phyloP scores from a whole-genome alignment of 2,113 vertebrate genomes.

The Pterophyllum scalare region DNA sequence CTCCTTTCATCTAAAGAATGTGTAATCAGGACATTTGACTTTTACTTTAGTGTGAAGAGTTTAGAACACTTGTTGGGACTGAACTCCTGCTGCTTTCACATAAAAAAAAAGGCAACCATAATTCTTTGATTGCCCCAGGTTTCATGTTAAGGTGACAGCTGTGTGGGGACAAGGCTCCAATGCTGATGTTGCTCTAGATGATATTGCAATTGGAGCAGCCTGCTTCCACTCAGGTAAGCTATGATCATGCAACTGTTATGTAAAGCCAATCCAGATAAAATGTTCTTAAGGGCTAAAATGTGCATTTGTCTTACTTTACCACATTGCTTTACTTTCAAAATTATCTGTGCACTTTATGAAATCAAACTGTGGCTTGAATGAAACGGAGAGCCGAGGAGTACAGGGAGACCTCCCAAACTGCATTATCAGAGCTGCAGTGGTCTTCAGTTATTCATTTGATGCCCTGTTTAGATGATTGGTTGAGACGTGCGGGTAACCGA shows the following conservation, averaged over 20 bases:
- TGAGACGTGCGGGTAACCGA: conserved; percentile 18
- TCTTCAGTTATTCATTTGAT: background rate
- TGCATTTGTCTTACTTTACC: background rate
- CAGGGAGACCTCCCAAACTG: background rate
- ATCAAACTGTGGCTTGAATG: background rate
- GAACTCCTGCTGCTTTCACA: background rate
- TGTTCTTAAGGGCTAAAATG: background rate
- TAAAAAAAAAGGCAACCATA: background rate
- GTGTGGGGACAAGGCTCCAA: conserved; percentile 84
- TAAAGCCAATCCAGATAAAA: background rate
- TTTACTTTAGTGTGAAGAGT: background rate
- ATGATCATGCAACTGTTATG: background rate
- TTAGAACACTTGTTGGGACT: background rate
- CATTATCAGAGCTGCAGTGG: background rate
- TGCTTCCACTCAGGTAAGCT: conserved; percentile 84
- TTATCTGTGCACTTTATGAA: background rate
- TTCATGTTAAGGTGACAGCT: conserved; percentile 83
- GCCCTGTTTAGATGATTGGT: conserved; percentile 13
- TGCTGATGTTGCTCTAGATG: conserved; percentile 87
- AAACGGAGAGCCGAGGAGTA: background rate
- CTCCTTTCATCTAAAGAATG: conserved; percentile 3
- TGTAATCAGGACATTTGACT: background rate
- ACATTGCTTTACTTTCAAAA: background rate
- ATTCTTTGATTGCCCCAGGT: conserved; percentile 74
- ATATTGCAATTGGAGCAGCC: conserved; percentile 84